These are phyloP conservation scores for Diorhabda elongata DNA, from an alignment of 1,140 invertebrate species.

Conservation along the genomic window DNA sequence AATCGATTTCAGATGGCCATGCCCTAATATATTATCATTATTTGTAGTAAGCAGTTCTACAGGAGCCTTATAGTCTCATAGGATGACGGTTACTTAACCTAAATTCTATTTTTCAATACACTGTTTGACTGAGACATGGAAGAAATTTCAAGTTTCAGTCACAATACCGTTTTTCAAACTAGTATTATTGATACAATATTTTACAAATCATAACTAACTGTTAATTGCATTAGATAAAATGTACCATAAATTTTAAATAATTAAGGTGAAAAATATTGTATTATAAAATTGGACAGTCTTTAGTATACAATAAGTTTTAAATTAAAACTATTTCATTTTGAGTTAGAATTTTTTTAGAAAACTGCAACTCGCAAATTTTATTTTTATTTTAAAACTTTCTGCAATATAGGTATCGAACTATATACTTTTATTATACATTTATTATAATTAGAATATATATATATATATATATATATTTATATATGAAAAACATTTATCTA, in stretches of 20 bases:
- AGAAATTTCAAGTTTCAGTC: too few species aligned
- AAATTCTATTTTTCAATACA: too few species aligned
- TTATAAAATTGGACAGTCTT: slow-evolving; percentile 1
- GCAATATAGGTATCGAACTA: slow-evolving; percentile 1
- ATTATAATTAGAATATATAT: background rate
- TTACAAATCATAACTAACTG: too few species aligned
- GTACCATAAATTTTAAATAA: background rate
- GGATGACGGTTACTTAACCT: too few species aligned
- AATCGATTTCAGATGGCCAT: too few species aligned
- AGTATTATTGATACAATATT: too few species aligned
- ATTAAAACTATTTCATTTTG: background rate
- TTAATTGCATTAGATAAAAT: too few species aligned
- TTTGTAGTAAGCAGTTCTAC: too few species aligned
- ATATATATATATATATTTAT: background rate
- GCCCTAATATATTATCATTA: too few species aligned
- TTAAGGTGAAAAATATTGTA: background rate
- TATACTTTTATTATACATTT: background rate
- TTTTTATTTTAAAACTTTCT: background rate
- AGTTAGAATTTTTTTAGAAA: background rate
- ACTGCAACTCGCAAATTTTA: background rate
- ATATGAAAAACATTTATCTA: background rate
- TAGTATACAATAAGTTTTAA: background rate
- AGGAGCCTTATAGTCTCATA: too few species aligned
- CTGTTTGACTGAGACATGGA: too few species aligned
- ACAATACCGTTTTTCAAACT: too few species aligned